Conservation (phyloP, 2,113 vertebrate genomes). For the Festucalex cinctus region DNA sequence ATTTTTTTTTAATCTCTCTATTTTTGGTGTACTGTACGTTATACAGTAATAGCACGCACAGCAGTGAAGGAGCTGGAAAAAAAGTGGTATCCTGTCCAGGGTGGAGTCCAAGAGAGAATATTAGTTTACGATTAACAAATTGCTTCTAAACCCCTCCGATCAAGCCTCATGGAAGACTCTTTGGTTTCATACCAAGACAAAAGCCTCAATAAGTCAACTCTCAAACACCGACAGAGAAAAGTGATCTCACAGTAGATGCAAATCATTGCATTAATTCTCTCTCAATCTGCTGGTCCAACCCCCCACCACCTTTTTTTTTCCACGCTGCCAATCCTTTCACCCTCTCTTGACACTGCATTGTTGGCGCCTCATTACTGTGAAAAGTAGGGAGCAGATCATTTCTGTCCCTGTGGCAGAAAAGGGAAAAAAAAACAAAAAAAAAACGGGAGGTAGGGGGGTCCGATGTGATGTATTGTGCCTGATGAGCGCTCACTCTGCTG, state of each 20-base stretch:
- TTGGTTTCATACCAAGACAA: neutral
- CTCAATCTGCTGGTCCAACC: neutral
- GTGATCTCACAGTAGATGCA: slow-evolving; percentile 22
- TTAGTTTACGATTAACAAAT: no score
- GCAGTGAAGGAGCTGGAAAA: neutral
- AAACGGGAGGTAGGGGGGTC: slow-evolving; percentile 31
- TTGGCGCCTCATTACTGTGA: slow-evolving; percentile 63
- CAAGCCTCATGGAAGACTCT: neutral
- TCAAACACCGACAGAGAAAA: slow-evolving; percentile 18
- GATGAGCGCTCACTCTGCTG: slow-evolving; percentile 23
- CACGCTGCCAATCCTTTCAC: slow-evolving; percentile 21
- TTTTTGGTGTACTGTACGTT: no score
- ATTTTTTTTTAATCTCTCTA: no score
- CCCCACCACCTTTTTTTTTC: slow-evolving; percentile 9
- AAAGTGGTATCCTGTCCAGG: neutral
- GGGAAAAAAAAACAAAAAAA: slow-evolving; percentile 5
- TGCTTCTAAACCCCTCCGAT: neutral
- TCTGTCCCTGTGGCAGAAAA: slow-evolving; percentile 42
- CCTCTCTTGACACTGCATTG: slow-evolving; percentile 35
- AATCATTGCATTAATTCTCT: slow-evolving; percentile 24
- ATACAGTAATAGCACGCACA: no score
- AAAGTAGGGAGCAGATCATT: slow-evolving; percentile 61
- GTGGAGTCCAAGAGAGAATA: neutral
- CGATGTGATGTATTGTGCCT: slow-evolving; percentile 45
- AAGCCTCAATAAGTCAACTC: neutral